Evolutionary conservation across 2,113 vertebrate species (phyloP).

Genomic region (Condylura cristata): DNA sequence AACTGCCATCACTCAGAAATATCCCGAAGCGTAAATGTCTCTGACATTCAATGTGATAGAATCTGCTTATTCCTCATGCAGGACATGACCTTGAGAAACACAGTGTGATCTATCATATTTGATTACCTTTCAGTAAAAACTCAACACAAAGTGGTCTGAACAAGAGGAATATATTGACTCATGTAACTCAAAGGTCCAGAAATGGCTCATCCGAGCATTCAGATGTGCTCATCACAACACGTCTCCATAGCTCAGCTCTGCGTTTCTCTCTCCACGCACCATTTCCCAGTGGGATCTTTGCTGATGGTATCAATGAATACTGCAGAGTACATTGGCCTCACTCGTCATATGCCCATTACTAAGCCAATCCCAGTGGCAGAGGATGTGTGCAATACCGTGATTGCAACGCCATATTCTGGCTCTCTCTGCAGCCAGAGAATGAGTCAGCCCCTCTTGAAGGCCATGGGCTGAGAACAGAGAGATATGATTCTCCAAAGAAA

Average conservation of each 20-base stretch:
- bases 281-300: neutral
- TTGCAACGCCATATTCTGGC: neutral
- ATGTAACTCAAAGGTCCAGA: neutral
- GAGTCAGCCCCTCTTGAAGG: neutral
- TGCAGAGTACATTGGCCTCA: neutral
- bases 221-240: neutral
- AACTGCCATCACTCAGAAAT: neutral
- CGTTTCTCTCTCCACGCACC: neutral
- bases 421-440: neutral
- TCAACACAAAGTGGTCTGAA: neutral
- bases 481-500: neutral
- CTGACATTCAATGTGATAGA: conserved; percentile 13
- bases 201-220: neutral
- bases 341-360: neutral
- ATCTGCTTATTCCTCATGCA: neutral
- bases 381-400: neutral
- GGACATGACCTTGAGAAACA: neutral
- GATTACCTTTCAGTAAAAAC: neutral
- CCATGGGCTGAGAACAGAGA: neutral
- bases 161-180: neutral
- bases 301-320: neutral
- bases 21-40: neutral
- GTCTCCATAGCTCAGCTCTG: neutral
- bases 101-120: neutral
- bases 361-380: neutral